These are phyloP conservation scores for Callithrix jacchus DNA, from an alignment of 2,113 vertebrate species.

Conservation along the genomic window DNA sequence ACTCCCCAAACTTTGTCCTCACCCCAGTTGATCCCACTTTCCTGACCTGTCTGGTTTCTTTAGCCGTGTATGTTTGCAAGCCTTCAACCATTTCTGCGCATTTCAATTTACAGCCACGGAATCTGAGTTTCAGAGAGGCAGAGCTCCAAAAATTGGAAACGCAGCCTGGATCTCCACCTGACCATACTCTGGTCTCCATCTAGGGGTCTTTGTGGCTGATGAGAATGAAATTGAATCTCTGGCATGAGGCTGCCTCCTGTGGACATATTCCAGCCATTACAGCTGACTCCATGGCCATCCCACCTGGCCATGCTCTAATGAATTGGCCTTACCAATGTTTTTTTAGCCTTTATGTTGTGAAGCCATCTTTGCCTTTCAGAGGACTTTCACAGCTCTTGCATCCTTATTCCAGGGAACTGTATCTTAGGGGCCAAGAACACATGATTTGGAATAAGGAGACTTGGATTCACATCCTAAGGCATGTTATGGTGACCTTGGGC, in stretches of 20 bases:
- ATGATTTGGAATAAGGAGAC: background rate
- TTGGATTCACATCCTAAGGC: background rate
- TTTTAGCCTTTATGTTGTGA: background rate
- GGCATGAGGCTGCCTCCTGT: background rate
- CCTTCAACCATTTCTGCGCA: background rate
- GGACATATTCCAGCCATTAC: background rate
- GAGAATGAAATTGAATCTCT: background rate
- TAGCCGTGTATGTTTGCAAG: background rate
- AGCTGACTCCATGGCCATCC: background rate
- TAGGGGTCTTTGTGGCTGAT: background rate
- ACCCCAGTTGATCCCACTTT: too few species aligned
- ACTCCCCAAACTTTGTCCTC: background rate
- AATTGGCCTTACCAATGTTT: background rate
- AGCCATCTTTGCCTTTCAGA: background rate
- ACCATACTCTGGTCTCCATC: background rate
- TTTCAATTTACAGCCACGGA: background rate
- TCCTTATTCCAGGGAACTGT: background rate
- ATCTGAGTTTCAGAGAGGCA: background rate
- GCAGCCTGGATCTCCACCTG: background rate
- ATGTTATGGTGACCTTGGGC: background rate
- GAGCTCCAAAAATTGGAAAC: background rate
- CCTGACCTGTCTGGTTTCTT: background rate
- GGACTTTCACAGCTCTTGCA: background rate
- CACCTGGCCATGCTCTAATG: accelerated
- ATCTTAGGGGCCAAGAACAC: background rate